Conservation (phyloP, 2,888 invertebrate genomes). For the Macrosoma leucophasiata region DNA sequence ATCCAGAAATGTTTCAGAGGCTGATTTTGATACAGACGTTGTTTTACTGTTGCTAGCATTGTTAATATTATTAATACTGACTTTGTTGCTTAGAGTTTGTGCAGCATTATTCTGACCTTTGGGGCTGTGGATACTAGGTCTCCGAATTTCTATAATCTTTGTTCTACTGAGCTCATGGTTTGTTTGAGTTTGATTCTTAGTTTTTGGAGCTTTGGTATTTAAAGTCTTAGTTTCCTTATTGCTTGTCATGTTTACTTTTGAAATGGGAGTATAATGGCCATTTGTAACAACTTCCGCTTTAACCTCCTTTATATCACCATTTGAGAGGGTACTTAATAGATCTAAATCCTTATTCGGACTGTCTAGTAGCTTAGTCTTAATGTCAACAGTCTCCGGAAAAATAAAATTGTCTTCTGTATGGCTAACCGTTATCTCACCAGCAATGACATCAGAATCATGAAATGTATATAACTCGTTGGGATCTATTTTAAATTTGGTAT, state of each 20-base stretch:
- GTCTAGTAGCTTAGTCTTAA: constrained; percentile 44
- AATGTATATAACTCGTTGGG: constrained; percentile 70
- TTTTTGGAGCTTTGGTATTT: constrained; percentile 55
- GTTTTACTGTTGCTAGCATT: constrained; percentile 42
- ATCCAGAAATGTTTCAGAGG: constrained; percentile 61
- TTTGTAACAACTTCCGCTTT: constrained; percentile 47
- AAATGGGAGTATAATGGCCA: constrained; percentile 47
- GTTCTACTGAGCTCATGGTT: constrained; percentile 34
- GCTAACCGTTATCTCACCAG: constrained; percentile 65
- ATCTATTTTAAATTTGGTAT: constrained; percentile 70
- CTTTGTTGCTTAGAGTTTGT: constrained; percentile 42
- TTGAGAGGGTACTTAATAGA: constrained; percentile 43
- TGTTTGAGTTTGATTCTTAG: constrained; percentile 39
- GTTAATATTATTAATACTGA: constrained; percentile 60
- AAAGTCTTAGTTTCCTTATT: constrained; percentile 42
- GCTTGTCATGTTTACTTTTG: constrained; percentile 26
- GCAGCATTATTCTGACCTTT: constrained; percentile 37
- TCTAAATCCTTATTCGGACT: constrained; percentile 53
- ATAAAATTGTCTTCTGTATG: constrained; percentile 66
- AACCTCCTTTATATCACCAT: constrained; percentile 52
- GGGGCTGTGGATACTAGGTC: constrained; percentile 42
- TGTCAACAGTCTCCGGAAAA: constrained; percentile 51
- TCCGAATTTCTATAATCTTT: constrained; percentile 37
- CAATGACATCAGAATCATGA: constrained; percentile 68
- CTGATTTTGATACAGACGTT: constrained; percentile 33